Evolutionary conservation across 2,113 vertebrate genomes (phyloP), one percentile per base, ranked within the genome.

Genomic region (Actinemys pallida): DNA sequence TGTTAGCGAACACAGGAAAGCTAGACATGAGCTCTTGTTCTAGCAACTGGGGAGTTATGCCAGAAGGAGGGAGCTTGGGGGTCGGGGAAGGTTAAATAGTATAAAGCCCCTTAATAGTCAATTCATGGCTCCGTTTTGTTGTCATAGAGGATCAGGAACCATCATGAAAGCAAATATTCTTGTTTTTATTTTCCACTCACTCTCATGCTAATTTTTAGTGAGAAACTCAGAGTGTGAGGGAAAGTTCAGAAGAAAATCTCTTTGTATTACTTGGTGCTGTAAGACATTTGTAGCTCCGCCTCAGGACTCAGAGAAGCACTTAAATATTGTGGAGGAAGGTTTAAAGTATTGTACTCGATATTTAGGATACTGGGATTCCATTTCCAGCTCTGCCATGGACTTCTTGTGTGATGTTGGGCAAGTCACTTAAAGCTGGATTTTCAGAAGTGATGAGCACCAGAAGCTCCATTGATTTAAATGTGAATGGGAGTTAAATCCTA

Each of bases 171-270:
- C 65, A 72, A 39, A 42, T 42, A 75, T 39, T 75, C 20, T 65
- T 65, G 59, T 65, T 35, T 65, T 65, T 65, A 65, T 65, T 65
- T 65, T 65, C 6, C 10, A 22, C 10, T 42, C 35, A 24, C 10
- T 24, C 69, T 42, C 17, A 24, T 75, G 69, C 39, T 75, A 42
- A 39, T 75, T 75, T 11, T 42, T 42, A 75, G 10, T 35, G 39
- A 22, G 39, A 42, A 42, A 25, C n/a, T 75, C 29, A 35, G 29
- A 39, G 69, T 75, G 35, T 22, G 72, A 42, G 72, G 39, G 22
- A 42, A 85, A 8, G 16, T 89, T 87, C 93, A 88, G 59, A 24
- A 75, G 92, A 87, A 93, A 96, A 49, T 49, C 83, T 31, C 1
- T 10, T 54, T 0, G 47, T 76, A 93, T 89, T 87, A 89, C 0